Conservation (phyloP, 92 coral and sea anemone genomes). For the Zoanthus sansibaricus region DNA sequence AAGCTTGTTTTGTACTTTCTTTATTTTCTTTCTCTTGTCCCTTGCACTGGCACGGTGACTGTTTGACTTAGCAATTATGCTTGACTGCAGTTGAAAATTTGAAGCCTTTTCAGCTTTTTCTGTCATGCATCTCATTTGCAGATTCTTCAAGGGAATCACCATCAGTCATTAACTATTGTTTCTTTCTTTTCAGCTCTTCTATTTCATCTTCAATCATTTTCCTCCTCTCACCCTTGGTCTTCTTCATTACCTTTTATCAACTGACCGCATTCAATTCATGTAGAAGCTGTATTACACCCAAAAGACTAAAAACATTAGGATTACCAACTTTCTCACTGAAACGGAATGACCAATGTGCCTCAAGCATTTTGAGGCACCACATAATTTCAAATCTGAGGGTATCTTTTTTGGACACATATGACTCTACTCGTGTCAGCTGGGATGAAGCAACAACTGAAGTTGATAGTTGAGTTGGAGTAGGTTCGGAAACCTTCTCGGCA, state of each 20-base stretch:
- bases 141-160: constrained; percentile 44
- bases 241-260: background rate
- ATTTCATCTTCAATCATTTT: background rate
- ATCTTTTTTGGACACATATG: constrained; percentile 40
- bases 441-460: constrained; percentile 32
- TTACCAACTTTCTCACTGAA: too few species aligned
- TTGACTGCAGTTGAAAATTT: constrained; percentile 19
- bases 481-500: constrained; percentile 28
- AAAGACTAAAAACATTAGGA: too few species aligned
- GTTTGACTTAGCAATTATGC: too few species aligned
- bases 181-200: constrained; percentile 30
- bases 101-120: constrained; percentile 51
- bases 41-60: too few species aligned
- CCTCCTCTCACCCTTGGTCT: constrained; percentile 29
- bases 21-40: too few species aligned
- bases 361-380: constrained; percentile 38
- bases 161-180: constrained; percentile 28
- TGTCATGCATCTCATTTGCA: constrained; percentile 32
- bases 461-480: constrained; percentile 37
- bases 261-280: too few species aligned
- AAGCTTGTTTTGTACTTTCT: too few species aligned
- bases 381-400: constrained; percentile 42
- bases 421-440: constrained; percentile 22
- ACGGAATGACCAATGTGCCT: too few species aligned
- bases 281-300: too few species aligned